Base-by-base conservation (phyloP, 2,113 vertebrate species). In the Danionella cerebrum region DNA sequence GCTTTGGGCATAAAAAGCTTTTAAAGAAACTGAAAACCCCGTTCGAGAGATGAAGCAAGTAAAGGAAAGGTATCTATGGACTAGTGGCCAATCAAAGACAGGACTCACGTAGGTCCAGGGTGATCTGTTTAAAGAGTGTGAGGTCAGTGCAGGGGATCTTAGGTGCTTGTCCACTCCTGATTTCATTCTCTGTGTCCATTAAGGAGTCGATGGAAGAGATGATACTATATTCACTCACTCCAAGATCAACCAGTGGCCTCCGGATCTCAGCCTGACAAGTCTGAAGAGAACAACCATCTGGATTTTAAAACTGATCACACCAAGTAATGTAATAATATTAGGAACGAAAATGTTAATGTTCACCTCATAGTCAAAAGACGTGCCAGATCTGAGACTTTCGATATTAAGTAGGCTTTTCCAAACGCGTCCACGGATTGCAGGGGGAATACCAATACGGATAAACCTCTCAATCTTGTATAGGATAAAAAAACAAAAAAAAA, bases 101-200 rank as follows among this genome's bases (percentile, higher is more conserved):
- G 14, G 62, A 80, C 84, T 84, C 74, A 89, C 85, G 82, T n/a
- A 89, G 69, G 60, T 88, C 85, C 13, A 86, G 74, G n/a, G 85
- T 82, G 8, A 88, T 86, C 75, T 86, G 82, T 41, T 78, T 79
- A 67, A 86, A 86, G 59, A 86, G 67, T 0, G 74, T 69, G 58
- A 86, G 78, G 58, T 89, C 84, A 0, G 74, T 75, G 0, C 27
- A 62, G 18, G 78, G 78, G 53, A 65, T 79, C 29, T 51, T 52
- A 0, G 36, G 35, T 3, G 57, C 3, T n/a, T 51, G 71, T 51
- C 74, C 78, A 44, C 70, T 42, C 18, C 24, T 78, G 51, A 86
- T 68, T 31, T 78, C 45, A 8, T 84, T 84, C 60, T 86, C 84
- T 5, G 80, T 79, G 10, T 85, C 84, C 6, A 76, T 80, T 53